Evolutionary conservation across 1,140 invertebrate species (phyloP).

Genomic region (Lycorma delicatula): DNA sequence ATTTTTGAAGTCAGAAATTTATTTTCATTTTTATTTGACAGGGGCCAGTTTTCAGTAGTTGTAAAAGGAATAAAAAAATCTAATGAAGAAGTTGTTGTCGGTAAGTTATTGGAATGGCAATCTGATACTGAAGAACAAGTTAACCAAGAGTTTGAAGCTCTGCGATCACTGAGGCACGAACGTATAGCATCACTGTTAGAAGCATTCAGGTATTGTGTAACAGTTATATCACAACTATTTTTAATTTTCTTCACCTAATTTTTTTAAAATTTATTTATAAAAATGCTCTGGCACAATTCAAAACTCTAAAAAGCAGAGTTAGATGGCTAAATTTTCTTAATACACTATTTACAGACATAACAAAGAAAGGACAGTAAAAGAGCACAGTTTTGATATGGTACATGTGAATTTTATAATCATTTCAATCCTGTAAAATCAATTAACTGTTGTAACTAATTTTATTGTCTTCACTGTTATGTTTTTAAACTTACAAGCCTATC

Average conservation of each 20-base stretch:
- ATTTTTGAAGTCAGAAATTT: too few relatives aligned
- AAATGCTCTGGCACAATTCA: neutral
- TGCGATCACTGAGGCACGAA: slow-evolving; percentile 74
- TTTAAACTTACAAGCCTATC: too few relatives aligned
- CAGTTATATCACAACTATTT: neutral
- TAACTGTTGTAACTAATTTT: too few relatives aligned
- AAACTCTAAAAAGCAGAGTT: neutral
- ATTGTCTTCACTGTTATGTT: too few relatives aligned
- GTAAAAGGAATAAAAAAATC: slow-evolving; percentile 71
- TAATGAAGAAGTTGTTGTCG: slow-evolving; percentile 60
- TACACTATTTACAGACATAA: too few relatives aligned
- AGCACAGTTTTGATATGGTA: too few relatives aligned
- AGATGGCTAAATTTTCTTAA: neutral
- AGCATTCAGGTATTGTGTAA: slow-evolving; percentile 50
- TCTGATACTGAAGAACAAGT: slow-evolving; percentile 55
- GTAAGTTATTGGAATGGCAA: slow-evolving; percentile 67
- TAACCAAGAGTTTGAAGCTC: slow-evolving; percentile 70
- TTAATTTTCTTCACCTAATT: neutral
- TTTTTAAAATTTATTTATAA: neutral
- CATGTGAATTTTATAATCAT: too few relatives aligned
- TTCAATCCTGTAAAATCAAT: too few relatives aligned
- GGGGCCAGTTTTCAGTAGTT: slow-evolving; percentile 77
- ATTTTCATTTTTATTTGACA: slow-evolving; percentile 37
- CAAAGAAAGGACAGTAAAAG: too few relatives aligned
- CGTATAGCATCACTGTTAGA: slow-evolving; percentile 65